A percentile compares a stretch with the other conserved stretches of the same genome.
Evolutionary conservation across 2,888 invertebrate species (phyloP).

Genomic region (Trichogramma evanescens): DNA sequence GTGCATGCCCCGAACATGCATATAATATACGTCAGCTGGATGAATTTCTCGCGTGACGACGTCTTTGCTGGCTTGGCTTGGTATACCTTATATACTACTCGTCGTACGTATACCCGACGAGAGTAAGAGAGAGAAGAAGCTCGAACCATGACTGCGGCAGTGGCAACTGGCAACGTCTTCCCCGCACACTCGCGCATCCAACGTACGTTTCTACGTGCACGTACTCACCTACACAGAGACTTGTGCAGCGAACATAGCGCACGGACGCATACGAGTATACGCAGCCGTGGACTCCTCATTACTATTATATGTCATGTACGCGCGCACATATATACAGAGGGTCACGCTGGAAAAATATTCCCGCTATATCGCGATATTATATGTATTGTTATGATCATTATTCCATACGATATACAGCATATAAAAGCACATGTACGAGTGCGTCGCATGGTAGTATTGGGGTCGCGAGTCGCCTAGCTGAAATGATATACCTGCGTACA

Average conservation of each 20-base stretch:
- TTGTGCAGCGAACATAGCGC: too few species aligned
- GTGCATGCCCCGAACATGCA: too few species aligned
- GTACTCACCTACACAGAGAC: too few species aligned
- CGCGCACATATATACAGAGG: constrained; percentile 18
- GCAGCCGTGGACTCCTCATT: constrained; percentile 29
- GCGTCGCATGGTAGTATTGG: too few species aligned
- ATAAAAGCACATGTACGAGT: too few species aligned
- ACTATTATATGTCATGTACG: constrained; percentile 29
- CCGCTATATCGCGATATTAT: not conserved
- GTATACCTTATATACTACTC: constrained; percentile 6
- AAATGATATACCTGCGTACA: too few species aligned
- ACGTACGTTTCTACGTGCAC: too few species aligned
- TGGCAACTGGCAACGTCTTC: too few species aligned
- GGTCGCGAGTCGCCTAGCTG: too few species aligned
- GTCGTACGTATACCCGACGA: constrained; percentile 19
- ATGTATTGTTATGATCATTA: not conserved
- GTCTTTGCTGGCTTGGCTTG: constrained; percentile 23
- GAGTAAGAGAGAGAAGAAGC: not conserved
- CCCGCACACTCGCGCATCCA: too few species aligned
- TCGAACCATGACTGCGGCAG: too few species aligned
- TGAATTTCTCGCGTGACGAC: constrained; percentile 41
- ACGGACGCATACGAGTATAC: too few species aligned
- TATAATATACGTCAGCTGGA: constrained; percentile 35
- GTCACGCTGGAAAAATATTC: not conserved
- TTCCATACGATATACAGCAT: constrained; percentile 1